phyloP scores from a whole-genome alignment of 2,797 vertebrate genomes.

The Aeoliscus strigatus region DNA sequence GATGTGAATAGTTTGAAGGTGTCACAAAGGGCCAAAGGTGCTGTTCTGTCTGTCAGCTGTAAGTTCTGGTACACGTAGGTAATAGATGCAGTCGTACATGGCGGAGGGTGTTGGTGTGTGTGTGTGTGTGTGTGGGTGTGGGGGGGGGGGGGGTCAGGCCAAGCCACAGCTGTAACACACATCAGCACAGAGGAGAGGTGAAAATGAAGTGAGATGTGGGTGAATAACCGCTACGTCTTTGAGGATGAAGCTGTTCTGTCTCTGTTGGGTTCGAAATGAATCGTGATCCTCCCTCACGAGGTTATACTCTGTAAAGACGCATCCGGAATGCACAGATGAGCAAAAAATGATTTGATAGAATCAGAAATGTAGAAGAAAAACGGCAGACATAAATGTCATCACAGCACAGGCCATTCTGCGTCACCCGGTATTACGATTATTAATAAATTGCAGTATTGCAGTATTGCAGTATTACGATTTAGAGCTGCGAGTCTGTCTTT shows the following conservation, averaged over 20 bases:
- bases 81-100: no score
- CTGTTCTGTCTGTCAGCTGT: conserved; percentile 13
- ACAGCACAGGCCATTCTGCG: no score
- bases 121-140: no score
- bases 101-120: conserved; percentile 27
- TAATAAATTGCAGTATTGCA: no score
- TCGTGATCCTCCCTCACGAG: conserved; percentile 33
- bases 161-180: conserved; percentile 45
- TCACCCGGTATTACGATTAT: no score
- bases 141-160: conserved; percentile 13
- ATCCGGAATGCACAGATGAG: background rate
- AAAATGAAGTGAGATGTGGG: conserved; percentile 59
- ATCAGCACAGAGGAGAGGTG: conserved; percentile 47
- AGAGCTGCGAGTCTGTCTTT: no score
- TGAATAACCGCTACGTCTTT: conserved; percentile 60
- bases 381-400: no score
- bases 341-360: no score
- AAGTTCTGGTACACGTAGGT: conserved; percentile 41
- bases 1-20: conserved; percentile 5
- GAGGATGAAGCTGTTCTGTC: conserved; percentile 40
- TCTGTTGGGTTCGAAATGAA: conserved; percentile 18
- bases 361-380: no score
- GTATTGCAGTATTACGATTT: no score
- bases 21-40: conserved; percentile 3
- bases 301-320: conserved; percentile 43